A percentile compares a stretch with the other conserved stretches of the same genome.
These are phyloP conservation scores for Ceriagrion tenellum DNA, from an alignment of 2,888 invertebrate genomes.

Conservation along the genomic window DNA sequence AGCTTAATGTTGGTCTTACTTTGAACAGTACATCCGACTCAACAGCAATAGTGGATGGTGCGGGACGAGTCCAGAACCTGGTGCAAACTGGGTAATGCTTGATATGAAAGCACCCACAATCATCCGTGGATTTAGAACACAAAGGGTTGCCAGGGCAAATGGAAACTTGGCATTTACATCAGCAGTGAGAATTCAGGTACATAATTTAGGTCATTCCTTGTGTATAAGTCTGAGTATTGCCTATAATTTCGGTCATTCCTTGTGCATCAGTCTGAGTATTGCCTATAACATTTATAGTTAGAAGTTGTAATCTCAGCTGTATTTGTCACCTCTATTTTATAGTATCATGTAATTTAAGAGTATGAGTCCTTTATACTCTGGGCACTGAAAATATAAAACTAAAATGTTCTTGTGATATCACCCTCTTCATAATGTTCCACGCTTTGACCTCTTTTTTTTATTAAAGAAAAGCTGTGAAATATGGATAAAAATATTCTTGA, in stretches of 20 bases:
- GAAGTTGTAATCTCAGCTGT: not conserved
- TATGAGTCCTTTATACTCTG: too few relatives aligned
- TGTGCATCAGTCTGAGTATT: not conserved
- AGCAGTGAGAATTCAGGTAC: conserved; percentile 87
- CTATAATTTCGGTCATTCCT: not conserved
- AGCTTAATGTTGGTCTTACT: not conserved
- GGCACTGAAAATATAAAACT: too few relatives aligned
- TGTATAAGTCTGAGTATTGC: not conserved
- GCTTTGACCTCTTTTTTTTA: too few relatives aligned
- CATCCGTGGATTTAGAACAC: conserved; percentile 93
- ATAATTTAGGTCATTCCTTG: not conserved
- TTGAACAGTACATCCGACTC: conserved; percentile 86
- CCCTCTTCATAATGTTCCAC: too few relatives aligned
- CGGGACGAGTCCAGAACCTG: conserved; percentile 90
- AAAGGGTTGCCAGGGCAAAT: conserved; percentile 90
- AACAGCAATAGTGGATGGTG: conserved; percentile 94
- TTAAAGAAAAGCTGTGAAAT: too few relatives aligned
- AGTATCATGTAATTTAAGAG: too few relatives aligned
- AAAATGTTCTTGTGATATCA: too few relatives aligned
- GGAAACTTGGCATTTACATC: conserved; percentile 93
- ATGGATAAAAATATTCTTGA: too few relatives aligned
- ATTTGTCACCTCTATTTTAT: not conserved
- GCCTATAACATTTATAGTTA: not conserved
- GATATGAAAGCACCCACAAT: conserved; percentile 94
- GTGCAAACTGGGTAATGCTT: conserved; percentile 92